phyloP scores from a whole-genome alignment of 2,888 invertebrate genomes.

The Adelognathus sp. region DNA sequence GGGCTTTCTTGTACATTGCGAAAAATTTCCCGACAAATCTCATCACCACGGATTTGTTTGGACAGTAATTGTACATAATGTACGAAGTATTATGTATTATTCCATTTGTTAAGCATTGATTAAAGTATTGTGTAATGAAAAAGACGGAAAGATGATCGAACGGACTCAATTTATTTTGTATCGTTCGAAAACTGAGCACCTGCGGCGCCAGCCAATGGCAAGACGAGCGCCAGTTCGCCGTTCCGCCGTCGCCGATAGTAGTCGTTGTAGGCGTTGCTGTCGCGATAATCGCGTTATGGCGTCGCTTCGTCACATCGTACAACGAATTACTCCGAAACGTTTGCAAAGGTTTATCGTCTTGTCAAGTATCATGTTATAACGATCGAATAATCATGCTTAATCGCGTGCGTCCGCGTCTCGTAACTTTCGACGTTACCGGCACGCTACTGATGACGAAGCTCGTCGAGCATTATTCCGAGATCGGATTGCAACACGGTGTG shows the following conservation, averaged over 20 bases:
- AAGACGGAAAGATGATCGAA: background rate
- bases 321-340: background rate
- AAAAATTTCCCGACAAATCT: conserved; percentile 65
- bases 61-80: conserved; percentile 73
- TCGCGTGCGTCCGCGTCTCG: conserved; percentile 83
- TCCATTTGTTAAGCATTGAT: conserved; percentile 78
- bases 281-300: background rate
- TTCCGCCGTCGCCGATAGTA: background rate
- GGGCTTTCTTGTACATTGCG: conserved; percentile 74
- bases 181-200: conserved; percentile 10
- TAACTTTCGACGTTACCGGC: conserved; percentile 95
- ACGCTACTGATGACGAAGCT: conserved; percentile 85
- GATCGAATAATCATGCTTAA: conserved; percentile 23
- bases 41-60: conserved; percentile 50
- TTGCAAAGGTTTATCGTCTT: background rate
- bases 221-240: background rate
- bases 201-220: background rate
- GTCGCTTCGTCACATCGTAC: background rate
- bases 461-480: conserved; percentile 85
- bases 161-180: background rate
- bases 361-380: background rate
- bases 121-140: conserved; percentile 76
- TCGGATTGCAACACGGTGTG: conserved; percentile 88
- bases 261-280: background rate
- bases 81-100: conserved; percentile 77